These are phyloP conservation scores for Ctenodactylus gundi DNA, from an alignment of 2,113 vertebrate genomes.

Conservation along the genomic window DNA sequence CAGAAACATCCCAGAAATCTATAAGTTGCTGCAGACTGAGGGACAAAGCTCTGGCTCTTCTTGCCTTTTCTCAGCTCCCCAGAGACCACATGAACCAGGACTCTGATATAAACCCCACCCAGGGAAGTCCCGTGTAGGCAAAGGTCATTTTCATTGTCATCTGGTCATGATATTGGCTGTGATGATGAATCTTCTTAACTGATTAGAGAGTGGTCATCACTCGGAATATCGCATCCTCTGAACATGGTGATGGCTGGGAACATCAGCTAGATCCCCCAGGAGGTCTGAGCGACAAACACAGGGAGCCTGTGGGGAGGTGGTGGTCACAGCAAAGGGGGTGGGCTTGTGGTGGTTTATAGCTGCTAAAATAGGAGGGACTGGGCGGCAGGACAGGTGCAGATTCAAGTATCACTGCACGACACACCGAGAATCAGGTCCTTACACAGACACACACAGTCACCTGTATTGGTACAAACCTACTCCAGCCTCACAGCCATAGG, in stretches of 20 bases:
- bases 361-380: neutral
- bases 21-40: neutral
- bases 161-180: neutral
- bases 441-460: neutral
- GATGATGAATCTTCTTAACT: neutral
- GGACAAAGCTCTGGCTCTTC: neutral
- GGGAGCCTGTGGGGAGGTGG: neutral
- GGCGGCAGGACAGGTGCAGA: neutral
- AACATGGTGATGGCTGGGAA: neutral
- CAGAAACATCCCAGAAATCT: neutral
- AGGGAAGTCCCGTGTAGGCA: neutral
- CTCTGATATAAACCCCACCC: neutral
- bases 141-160: neutral
- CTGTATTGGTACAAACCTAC: neutral
- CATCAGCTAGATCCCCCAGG: neutral
- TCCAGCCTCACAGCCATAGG: neutral
- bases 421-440: neutral
- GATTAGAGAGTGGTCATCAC: neutral
- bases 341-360: neutral
- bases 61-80: neutral
- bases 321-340: too few relatives aligned
- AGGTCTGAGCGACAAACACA: neutral
- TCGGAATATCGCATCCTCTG: neutral
- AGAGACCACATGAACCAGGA: neutral
- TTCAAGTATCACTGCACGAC: neutral